A percentile compares a stretch with the other conserved stretches of the same genome.
Evolutionary conservation across 1,140 invertebrate genomes (phyloP).

Genomic region (Hypsibius dujardini): DNA sequence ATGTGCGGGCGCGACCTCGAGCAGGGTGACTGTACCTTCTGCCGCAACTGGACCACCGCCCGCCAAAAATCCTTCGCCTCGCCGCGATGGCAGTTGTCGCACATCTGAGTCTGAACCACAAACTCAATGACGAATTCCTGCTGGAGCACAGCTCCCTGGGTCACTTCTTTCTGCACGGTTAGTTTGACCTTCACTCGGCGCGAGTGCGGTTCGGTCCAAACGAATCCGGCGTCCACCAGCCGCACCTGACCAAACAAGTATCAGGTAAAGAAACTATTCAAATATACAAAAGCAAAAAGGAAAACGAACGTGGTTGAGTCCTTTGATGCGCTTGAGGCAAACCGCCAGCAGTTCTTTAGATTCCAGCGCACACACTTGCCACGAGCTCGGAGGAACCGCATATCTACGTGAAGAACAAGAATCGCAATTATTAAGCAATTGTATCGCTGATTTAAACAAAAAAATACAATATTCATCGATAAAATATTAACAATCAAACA

Average conservation of each 20-base stretch:
- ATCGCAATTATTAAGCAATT: too few species aligned
- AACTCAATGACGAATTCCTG: conserved; percentile 90
- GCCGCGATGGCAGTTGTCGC: conserved; percentile 81
- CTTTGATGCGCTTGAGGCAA: conserved; percentile 84
- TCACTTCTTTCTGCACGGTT: conserved; percentile 80
- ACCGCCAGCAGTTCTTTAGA: conserved; percentile 75
- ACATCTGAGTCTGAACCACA: conserved; percentile 77
- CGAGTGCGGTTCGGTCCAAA: conserved; percentile 98
- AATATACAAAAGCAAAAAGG: too few species aligned
- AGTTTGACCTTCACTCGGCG: conserved; percentile 90
- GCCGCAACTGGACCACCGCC: conserved; percentile 52
- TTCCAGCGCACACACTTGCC: conserved; percentile 71
- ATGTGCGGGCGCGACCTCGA: background rate
- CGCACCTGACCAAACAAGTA: too few species aligned
- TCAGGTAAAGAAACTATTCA: too few species aligned
- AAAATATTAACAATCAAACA: too few species aligned
- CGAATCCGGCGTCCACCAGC: conserved; percentile 81
- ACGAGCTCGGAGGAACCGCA: conserved; percentile 58
- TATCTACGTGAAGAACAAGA: too few species aligned
- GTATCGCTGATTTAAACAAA: too few species aligned
- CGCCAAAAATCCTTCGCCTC: conserved; percentile 98
- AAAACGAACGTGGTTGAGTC: conserved; percentile 70
- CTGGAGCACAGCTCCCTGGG: conserved; percentile 41
- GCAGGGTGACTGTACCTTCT: conserved; percentile 32
- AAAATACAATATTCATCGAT: too few species aligned